Evolutionary conservation across 2,797 vertebrate species (phyloP).

Genomic region (Pangasius krempfi): DNA sequence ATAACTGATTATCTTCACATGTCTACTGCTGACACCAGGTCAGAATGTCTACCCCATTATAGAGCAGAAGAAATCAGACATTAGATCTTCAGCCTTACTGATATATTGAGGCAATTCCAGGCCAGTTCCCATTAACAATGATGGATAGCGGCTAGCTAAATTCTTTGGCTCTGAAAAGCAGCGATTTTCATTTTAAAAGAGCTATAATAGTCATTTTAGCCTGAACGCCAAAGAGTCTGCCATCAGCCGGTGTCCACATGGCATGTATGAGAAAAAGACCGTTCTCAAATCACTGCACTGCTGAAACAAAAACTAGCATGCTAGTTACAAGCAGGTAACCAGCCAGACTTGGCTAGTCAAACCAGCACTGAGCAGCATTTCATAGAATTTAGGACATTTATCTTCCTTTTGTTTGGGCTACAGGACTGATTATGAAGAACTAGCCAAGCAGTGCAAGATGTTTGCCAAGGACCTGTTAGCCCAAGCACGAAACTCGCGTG

Average conservation of each 20-base stretch:
- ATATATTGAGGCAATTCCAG: not conserved
- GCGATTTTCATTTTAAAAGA: not conserved
- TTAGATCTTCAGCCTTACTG: not conserved
- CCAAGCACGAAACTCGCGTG: constrained; percentile 96
- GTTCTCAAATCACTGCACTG: not conserved
- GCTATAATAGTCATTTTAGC: not conserved
- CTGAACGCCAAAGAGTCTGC: not conserved
- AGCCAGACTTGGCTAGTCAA: not conserved
- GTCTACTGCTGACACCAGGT: not conserved
- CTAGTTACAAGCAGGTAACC: not conserved
- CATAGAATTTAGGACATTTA: not conserved
- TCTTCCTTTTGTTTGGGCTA: constrained; percentile 6
- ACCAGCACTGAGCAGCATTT: not conserved
- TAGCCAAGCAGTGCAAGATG: constrained; percentile 97
- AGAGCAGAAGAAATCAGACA: not conserved
- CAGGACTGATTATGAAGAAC: constrained; percentile 97
- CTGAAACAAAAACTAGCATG: not conserved
- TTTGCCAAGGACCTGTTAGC: constrained; percentile 98
- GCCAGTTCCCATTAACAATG: not conserved
- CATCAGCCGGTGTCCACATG: not conserved
- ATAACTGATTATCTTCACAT: not conserved
- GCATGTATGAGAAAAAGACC: too few species aligned
- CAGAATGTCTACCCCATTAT: not conserved
- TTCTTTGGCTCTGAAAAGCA: not conserved
- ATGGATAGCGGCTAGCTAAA: not conserved